Evolutionary conservation across 2,888 invertebrate genomes (phyloP), one percentile per base, ranked within the genome.

Genomic region (Candidula unifasciata): DNA sequence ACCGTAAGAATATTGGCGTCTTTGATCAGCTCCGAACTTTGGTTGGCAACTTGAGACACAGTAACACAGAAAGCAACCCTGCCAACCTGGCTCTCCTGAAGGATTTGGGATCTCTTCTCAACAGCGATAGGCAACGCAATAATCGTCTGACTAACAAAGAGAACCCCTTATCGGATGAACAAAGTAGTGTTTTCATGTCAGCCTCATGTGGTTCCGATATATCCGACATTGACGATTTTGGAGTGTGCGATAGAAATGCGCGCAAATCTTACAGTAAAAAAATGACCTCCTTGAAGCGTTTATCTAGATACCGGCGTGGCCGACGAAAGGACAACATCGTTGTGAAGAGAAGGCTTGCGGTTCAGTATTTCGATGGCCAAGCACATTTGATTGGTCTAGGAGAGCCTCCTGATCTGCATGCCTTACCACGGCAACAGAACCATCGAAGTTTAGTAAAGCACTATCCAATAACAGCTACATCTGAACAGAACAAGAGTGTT

Each of bases 141-240:
- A 78, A 78, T 37, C 13, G 35, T n/a, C 10, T 35, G 6, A 18
- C 10, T 8, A 35, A 35, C 2, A 35, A 35, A 54, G n/a, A 37
- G n/a, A 54, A 33, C 16, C 18, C 30, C 3, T 24, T 54, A 5
- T 81, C 81, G 16, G 81, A 71, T n/a, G 60, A 57, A 10, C 57
- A 81, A n/a, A 71, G 81, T 60, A 81, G 69, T n/a, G 54, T 33
- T 52, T 81, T 81, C 64, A 52, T 37, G 54, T 80, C 69, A 33
- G 57, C 80, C 3, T 54, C 60, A 2, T 24, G 71, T 27, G 57
- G 73, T 21, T 81, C 73, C 8, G 80, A 44, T 18, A 2, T 44
- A 21, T 80, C 80, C 10, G 81, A 81, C n/a, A 35, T 16, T 33
- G 71, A 69, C 16, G 30, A n/a, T 2, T 30, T 8, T 30, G 21